Percentiles rank a stretch among this genome's conserved stretches.
These are phyloP conservation scores for Akabosia matsudoensis DNA, from an alignment of 1,140 invertebrate genomes.

Conservation along the genomic window DNA sequence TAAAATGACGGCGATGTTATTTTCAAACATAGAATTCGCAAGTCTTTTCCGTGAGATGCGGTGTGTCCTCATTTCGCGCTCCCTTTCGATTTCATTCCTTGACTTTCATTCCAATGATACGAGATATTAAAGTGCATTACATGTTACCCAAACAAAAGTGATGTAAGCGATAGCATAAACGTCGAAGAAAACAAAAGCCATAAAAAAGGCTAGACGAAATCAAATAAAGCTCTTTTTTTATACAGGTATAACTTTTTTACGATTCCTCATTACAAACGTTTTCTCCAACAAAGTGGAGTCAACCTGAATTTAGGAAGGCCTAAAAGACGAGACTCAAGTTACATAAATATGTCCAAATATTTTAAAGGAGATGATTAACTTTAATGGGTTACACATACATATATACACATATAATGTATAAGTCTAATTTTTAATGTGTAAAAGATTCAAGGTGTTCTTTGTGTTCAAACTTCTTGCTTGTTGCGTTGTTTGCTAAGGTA, in stretches of 20 bases:
- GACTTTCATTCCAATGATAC: not conserved
- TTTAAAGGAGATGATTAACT: constrained; percentile 22
- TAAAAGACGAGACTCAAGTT: constrained; percentile 1
- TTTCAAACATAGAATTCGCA: too few species aligned
- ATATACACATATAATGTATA: not conserved
- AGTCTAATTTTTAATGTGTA: constrained; percentile 18
- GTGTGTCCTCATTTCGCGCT: not conserved
- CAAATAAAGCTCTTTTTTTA: constrained; percentile 36
- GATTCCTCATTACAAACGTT: constrained; percentile 43
- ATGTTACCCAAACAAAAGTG: not conserved
- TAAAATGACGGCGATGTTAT: too few species aligned
- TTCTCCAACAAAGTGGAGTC: constrained; percentile 3
- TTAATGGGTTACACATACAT: constrained; percentile 4
- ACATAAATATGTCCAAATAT: constrained; percentile 24
- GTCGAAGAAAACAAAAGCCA: constrained; percentile 37
- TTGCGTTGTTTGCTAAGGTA: not conserved
- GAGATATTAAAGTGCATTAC: not conserved
- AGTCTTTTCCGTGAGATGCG: too few species aligned
- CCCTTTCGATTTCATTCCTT: not conserved
- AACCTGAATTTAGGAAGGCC: constrained; percentile 10
- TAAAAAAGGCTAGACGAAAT: constrained; percentile 43
- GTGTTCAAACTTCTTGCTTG: not conserved
- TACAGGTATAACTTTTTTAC: constrained; percentile 40
- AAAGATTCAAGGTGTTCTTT: constrained; percentile 6
- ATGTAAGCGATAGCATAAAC: not conserved